Base-by-base conservation (phyloP, 1,140 invertebrate genomes). In the Kradibia gibbosae region DNA sequence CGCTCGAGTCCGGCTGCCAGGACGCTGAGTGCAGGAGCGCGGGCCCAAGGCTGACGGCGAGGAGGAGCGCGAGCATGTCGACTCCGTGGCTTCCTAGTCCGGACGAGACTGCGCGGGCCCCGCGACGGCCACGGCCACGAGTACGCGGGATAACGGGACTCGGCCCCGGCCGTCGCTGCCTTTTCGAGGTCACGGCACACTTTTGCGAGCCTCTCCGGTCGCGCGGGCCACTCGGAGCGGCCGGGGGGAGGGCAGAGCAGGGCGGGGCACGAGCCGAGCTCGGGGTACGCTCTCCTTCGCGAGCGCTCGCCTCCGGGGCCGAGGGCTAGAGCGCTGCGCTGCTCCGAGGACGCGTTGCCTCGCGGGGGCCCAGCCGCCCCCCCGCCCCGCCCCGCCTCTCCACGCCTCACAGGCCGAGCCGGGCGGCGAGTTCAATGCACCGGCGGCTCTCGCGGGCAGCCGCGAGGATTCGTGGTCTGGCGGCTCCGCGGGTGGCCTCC, bases 111-210 rank as follows among this genome's bases (percentile, higher is more conserved):
- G 86, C 87, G 85, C 85, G 84, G 85, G 85, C 87, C 20, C 28
- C 67, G 15, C 65, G 73, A 25, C 48, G 75, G 62, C 42, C 48
- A 39, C 65, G 28, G 36, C 77, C 48, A 7, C n/a, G 34, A 8
- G 7, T 75, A 87, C 78, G 88, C 85, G 78, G 84, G 86, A 84
- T 90, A 91, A 90, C 90, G 90, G 90, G 86, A 91, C 86, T 85
- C 87, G 70, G 42, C 28, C 45, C 45, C 45, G 48, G 57, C 55
- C 22, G 57, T 50, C 48, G 22, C 50, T 20, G 34, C 53, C 84
- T 90, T 90, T 82, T 82, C 89, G 89, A 90, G 90, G 90, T 86
- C 90, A 88, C 86, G 90, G 79, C 90, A 89, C 62, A 91, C 89
- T 90, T 91, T 90, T 88, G 71, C 57, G 53, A 48, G n/a, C 57